Conservation (phyloP, 2,888 invertebrate species). For the Invenusta paracnida region DNA sequence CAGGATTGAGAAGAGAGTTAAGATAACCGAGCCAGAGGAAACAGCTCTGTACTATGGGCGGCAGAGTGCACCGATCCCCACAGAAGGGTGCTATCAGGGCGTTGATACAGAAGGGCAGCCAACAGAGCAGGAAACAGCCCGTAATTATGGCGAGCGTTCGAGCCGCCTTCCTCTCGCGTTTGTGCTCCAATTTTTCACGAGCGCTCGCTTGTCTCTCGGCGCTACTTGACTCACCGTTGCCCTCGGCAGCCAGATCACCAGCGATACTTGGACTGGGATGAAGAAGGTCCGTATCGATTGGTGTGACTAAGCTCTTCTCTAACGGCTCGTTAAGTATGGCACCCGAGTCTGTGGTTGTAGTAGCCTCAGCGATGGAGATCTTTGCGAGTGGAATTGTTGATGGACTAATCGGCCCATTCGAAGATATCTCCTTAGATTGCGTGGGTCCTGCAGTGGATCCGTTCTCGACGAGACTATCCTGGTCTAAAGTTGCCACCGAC, state of each 20-base stretch:
- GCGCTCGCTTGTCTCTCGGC: neutral
- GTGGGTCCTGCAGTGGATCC: no score
- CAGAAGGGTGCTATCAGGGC: constrained; percentile 61
- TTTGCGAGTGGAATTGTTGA: no score
- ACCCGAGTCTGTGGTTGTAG: no score
- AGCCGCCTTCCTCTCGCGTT: constrained; percentile 59
- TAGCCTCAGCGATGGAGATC: no score
- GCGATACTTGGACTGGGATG: neutral
- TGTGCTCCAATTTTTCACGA: constrained; percentile 52
- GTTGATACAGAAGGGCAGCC: constrained; percentile 83
- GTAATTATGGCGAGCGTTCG: constrained; percentile 68
- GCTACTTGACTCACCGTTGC: no score
- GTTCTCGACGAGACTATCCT: no score
- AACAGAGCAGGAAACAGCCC: constrained; percentile 84
- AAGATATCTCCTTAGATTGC: no score
- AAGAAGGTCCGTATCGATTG: no score
- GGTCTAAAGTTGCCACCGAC: no score
- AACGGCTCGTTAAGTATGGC: no score
- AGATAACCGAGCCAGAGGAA: constrained; percentile 44
- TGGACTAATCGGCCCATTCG: no score
- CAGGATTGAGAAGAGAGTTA: constrained; percentile 44
- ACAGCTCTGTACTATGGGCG: neutral
- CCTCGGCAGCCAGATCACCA: neutral
- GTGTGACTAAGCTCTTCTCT: no score
- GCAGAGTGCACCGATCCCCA: neutral